phyloP scores from a whole-genome alignment of 2,113 vertebrate genomes.

The Nesogale talazaci region DNA sequence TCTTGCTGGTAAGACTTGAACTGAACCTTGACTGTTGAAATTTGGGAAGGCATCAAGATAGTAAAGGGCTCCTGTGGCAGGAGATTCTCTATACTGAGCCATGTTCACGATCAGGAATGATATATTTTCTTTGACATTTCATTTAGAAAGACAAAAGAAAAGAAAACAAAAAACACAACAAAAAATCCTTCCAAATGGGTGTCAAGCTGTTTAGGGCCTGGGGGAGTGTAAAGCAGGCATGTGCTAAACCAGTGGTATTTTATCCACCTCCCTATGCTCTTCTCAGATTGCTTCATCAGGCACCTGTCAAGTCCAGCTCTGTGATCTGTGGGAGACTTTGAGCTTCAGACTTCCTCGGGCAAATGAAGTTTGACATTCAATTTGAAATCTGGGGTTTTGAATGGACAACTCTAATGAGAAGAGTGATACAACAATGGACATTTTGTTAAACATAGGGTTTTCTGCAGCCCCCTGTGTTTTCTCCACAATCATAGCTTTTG shows the following conservation, averaged over 20 bases:
- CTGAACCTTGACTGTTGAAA: not conserved
- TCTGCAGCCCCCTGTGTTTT: constrained; percentile 33
- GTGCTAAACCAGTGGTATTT: constrained; percentile 73
- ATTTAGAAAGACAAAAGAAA: not conserved
- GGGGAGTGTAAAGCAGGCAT: not conserved
- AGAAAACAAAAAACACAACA: constrained; percentile 39
- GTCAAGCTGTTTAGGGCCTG: constrained; percentile 32
- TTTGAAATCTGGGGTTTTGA: constrained; percentile 79
- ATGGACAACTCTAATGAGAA: constrained; percentile 67
- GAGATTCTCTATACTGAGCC: not conserved
- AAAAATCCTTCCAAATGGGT: constrained; percentile 43
- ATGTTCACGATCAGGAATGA: not conserved
- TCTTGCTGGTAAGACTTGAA: not conserved
- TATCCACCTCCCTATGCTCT: constrained; percentile 39
- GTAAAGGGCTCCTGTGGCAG: not conserved
- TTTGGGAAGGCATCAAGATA: not conserved
- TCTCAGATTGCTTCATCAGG: constrained; percentile 63
- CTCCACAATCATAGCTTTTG: constrained; percentile 26
- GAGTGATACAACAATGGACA: not conserved
- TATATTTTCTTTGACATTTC: constrained; percentile 19
- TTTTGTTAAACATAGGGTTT: constrained; percentile 27
- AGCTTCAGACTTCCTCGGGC: constrained; percentile 64
- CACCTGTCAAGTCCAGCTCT: constrained; percentile 77
- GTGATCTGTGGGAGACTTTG: constrained; percentile 76
- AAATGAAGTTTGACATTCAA: constrained; percentile 84